Base-by-base conservation (phyloP, 2,888 invertebrate species). In the Drosophila birchii region DNA sequence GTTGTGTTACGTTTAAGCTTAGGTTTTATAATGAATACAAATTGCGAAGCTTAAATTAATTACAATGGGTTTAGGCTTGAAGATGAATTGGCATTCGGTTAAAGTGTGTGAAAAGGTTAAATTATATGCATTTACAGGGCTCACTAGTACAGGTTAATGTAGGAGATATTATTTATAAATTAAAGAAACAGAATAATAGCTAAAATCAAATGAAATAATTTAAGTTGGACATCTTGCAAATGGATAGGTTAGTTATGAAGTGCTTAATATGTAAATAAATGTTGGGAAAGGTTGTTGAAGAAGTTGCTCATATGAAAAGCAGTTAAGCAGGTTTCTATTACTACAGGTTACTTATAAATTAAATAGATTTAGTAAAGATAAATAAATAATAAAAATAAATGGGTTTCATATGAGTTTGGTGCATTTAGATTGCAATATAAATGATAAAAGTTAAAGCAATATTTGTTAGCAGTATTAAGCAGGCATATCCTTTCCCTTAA, bases 21-120 rank as follows among this genome's bases (percentile, higher is more conserved):
- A 29, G 18, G 43, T 14, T 43, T 56, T 32, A 16, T 44, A 56
- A 43, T 56, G 43, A 43, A 29, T 20, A 56, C n/a, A 56, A 60
- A 56, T 23, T 32, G 20, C 2, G 1, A 12, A n/a, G 5, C 29
- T 34, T n/a, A 36, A 18, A 36, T 36, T 44, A 44, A 26, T 26
- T 53, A 36, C 12, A 36, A 14, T 36, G n/a, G 18, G 14, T 20
- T 20, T n/a, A 44, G 14, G 16, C 4, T 11, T 6, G 53, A 36
- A 36, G 58, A 51, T 14, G 20, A 36, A 36, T 47, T 14, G 18
- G 23, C 16, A 0, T 16, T 44, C 18, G 16, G 41, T 18, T 26
- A 11, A 45, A 41, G 6, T 6, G 56, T 32, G 41, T 32, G 32
- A 43, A 49, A 14, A 36, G 32, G 34, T 11, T 20, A 4, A 26